These are phyloP conservation scores for Karalla daura DNA, from an alignment of 2,797 vertebrate species.

Conservation along the genomic window DNA sequence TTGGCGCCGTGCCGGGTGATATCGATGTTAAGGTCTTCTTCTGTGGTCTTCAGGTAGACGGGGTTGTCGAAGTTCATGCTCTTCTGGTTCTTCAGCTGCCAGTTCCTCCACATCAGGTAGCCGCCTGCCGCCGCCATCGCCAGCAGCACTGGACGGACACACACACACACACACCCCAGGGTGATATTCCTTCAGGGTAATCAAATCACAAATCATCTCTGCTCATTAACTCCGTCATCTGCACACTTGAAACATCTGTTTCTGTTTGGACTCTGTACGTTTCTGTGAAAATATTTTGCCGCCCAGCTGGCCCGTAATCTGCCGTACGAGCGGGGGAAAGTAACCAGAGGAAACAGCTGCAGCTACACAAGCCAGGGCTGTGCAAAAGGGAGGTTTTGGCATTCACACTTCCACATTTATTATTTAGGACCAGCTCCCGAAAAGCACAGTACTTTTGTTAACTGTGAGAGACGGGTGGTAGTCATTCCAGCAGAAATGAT, in stretches of 20 bases:
- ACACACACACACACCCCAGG: background rate
- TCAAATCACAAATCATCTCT: background rate
- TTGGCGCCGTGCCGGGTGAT: slow-evolving; percentile 90
- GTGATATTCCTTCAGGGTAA: no score
- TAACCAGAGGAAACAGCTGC: background rate
- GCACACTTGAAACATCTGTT: background rate
- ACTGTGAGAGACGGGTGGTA: no score
- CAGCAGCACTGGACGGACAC: slow-evolving; percentile 85
- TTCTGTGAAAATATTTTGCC: background rate
- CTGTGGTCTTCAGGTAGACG: slow-evolving; percentile 97
- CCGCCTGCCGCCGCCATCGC: slow-evolving; percentile 87
- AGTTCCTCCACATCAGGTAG: slow-evolving; percentile 97
- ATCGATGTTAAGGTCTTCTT: slow-evolving; percentile 96
- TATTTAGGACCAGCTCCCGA: no score
- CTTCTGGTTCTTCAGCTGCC: slow-evolving; percentile 98
- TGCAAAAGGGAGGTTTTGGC: no score
- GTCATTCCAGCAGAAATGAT: no score
- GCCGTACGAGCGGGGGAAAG: background rate
- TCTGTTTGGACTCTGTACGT: background rate
- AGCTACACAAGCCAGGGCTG: background rate
- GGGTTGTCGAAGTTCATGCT: slow-evolving; percentile 99
- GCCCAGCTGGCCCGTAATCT: background rate
- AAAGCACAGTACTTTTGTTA: no score
- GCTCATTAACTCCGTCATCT: background rate
- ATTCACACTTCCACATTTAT: background rate